Conservation (phyloP, 2,888 invertebrate genomes). For the Acrobasis consociella region DNA sequence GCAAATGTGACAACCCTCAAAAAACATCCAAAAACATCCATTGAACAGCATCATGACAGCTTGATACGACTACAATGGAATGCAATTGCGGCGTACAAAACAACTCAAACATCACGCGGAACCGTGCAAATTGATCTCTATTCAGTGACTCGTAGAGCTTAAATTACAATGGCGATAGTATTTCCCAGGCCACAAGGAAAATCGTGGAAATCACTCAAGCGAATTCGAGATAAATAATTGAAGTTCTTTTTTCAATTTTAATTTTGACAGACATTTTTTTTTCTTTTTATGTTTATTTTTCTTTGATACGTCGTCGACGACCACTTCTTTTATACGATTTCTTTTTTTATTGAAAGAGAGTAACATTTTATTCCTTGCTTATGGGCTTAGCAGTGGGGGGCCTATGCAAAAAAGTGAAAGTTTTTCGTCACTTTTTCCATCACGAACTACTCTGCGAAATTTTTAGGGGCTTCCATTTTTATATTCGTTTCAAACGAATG, state of each 20-base stretch:
- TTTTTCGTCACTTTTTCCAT: no score
- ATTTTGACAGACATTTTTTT: not conserved
- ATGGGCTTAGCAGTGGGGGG: no score
- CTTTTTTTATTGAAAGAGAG: no score
- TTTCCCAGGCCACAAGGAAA: not conserved
- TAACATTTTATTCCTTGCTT: no score
- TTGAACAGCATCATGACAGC: constrained; percentile 1
- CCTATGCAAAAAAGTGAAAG: no score
- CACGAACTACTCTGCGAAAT: no score
- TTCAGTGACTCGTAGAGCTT: not conserved
- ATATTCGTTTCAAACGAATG: no score
- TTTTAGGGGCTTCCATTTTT: no score
- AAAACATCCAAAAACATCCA: not conserved
- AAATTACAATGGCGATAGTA: not conserved
- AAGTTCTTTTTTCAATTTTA: not conserved
- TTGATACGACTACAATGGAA: constrained; percentile 7
- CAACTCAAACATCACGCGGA: not conserved
- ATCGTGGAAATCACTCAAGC: not conserved
- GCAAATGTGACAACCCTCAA: not conserved
- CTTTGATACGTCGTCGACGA: no score
- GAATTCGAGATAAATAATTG: not conserved
- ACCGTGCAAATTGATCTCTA: not conserved
- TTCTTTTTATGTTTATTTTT: no score
- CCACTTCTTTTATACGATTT: no score
- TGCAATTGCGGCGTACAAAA: constrained; percentile 6